Conservation (phyloP, 2,797 vertebrate genomes). For the Sebastes taczanowskii region DNA sequence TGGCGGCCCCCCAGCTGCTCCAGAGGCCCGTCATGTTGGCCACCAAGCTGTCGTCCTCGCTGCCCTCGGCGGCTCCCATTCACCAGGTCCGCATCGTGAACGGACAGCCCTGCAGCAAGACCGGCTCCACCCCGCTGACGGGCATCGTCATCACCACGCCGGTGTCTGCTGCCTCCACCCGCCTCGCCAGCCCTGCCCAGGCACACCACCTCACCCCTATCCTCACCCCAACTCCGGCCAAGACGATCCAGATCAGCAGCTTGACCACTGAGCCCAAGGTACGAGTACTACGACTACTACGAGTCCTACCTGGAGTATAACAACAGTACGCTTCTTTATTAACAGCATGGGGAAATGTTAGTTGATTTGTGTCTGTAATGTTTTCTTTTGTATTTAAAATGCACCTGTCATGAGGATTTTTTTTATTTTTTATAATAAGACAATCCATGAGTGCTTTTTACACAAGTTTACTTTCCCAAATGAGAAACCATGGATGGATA, state of each 20-base stretch:
- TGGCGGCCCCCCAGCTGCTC: conserved; percentile 96
- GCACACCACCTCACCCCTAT: conserved; percentile 10
- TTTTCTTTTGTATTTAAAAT: no score
- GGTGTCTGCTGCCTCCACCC: conserved; percentile 71
- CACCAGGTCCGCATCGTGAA: conserved; percentile 98
- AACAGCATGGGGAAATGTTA: no score
- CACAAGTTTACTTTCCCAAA: no score
- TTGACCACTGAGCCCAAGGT: conserved; percentile 93
- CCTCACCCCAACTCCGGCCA: conserved; percentile 67
- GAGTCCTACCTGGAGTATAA: not conserved
- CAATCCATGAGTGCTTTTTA: no score
- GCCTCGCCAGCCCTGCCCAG: conserved; percentile 79
- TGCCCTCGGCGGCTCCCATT: conserved; percentile 92
- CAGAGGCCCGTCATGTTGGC: conserved; percentile 97
- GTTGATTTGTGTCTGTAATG: no score
- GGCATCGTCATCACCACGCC: conserved; percentile 97
- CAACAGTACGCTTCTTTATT: no score
- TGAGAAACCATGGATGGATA: no score
- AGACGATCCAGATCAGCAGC: conserved; percentile 96
- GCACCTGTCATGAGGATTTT: no score
- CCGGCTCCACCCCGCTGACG: conserved; percentile 90
- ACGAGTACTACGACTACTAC: not conserved
- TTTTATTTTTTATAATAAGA: no score
- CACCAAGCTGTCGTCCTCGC: conserved; percentile 91
- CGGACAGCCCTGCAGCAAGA: conserved; percentile 89